Evolutionary conservation across 2,113 vertebrate genomes (phyloP), one percentile per base, ranked within the genome.

Genomic region (Ceratotherium simum): DNA sequence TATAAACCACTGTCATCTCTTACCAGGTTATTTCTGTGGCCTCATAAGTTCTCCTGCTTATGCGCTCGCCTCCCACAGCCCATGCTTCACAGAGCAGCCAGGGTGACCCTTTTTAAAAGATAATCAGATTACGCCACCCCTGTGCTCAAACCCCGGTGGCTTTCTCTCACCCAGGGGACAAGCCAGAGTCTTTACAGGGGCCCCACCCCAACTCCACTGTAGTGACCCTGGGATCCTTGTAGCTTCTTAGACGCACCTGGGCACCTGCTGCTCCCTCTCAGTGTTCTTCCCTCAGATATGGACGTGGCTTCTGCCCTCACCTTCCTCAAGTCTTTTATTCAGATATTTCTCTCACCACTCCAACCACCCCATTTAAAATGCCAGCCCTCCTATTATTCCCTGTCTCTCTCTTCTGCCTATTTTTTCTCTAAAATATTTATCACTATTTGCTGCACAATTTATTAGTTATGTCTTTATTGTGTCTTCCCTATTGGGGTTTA

Each of bases 301-400:
- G 0, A 31, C 9, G 1, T 0, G 14, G 69, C 64, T 36, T 5
- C 48, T 2, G 4, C 48, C 39, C 33, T 60, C 31, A 7, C 42
- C 56, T 39, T 46, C 75, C 33, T 60, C 17, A 2, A 5, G 18
- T 17, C 42, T 56, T 27, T 9, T 46, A 13, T 21, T 33, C 17
- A 20, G 25, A 9, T 14, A 1, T 25, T 18, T 70, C 78, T 85
- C 13, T 78, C 46, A 3, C 39, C n/a, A 12, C 29, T 33, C 82
- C 18, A 0, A 80, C 31, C 17, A 18, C 11, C 62, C 11, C 20
- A 0, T 29, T 36, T 82, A 46, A 64, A 46, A 48, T 29, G 27
- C 90, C 12, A 72, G 48, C 14, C 23, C 36, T 17, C 8, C 14
- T 69, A 0, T 29, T 69, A 3, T 18, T 16, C 3, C 46, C 8